phyloP scores from a whole-genome alignment of 2,113 vertebrate species.

The Nycticebus coucang region DNA sequence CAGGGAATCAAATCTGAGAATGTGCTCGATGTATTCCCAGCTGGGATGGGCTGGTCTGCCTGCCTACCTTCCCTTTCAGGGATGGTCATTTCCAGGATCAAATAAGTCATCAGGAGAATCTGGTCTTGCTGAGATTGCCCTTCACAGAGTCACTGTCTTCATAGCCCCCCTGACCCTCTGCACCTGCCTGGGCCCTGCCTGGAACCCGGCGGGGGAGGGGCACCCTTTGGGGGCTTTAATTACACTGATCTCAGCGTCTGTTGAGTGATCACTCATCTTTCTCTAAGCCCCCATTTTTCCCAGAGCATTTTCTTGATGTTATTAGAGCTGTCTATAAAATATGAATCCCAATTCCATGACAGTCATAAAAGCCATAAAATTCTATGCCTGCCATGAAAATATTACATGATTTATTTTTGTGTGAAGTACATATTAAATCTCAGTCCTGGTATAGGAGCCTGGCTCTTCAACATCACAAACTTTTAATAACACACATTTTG shows the following conservation, averaged over 20 bases:
- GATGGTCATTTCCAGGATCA: background rate
- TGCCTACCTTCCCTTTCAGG: accelerated
- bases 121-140: background rate
- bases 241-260: constrained; percentile 67
- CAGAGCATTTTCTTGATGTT: constrained; percentile 83
- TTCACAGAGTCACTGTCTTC: accelerated
- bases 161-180: background rate
- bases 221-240: constrained; percentile 68
- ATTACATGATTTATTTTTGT: constrained; percentile 86
- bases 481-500: constrained; percentile 78
- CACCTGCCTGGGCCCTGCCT: background rate
- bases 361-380: constrained; percentile 88
- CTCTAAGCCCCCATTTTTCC: constrained; percentile 73
- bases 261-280: constrained; percentile 63
- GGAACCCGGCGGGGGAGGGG: background rate
- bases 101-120: background rate
- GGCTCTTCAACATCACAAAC: constrained; percentile 80
- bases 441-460: constrained; percentile 75
- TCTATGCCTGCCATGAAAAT: constrained; percentile 87
- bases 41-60: accelerated
- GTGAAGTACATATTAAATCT: constrained; percentile 83
- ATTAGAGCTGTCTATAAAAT: constrained; percentile 87
- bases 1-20: background rate
- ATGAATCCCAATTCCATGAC: constrained; percentile 87
- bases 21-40: accelerated